Evolutionary conservation across 30 jellyfish, hydroid and myxozoan genomes (phyloP), one percentile per base, ranked within the genome.

Genomic region (Aurelia coerulea): DNA sequence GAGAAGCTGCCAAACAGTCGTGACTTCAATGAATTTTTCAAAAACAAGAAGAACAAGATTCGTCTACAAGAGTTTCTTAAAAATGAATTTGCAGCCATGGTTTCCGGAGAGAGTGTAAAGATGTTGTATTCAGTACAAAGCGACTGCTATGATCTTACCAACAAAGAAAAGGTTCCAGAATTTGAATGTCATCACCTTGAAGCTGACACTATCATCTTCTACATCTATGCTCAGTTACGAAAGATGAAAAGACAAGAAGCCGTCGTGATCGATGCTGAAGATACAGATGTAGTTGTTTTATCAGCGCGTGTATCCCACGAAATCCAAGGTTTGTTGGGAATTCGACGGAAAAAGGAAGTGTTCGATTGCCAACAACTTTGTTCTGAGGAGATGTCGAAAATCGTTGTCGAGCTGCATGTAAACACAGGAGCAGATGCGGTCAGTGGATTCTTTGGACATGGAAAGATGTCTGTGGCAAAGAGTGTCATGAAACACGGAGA

Each of bases 361-460:
- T 42, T 42, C 4, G 53, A 42, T 42, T 42, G 53, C 4, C 53
- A 42, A 1, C 10, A 42, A 1, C 53, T 42, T 5, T 42, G 53
- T 5, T 42, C 53, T 5, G 10, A 4, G 0, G 53, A 42, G 10
- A 5, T 42, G 53, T 42, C 53, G 4, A 42, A 3, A 42, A 42
- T 42, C 4, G n/a, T 59, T 49, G 73, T 75, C 75, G 76, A 59
- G 56, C 17, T 75, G 85, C 73, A 52, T 59, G 75, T 75, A 16
- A 75, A 75, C 85, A 75, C 75, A 42, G 85, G 85, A 75, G 56
- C 85, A 53, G 73, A 75, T 75, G 75, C 85, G 2, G 75, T 75
- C 73, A 75, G 72, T 75, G 52, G 85, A 51, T 75, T 75, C 75
- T 75, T 75, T 75, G 73, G 85, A 51, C 85, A 75, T 32, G 75